phyloP scores from a whole-genome alignment of 2,113 vertebrate species.

The Crocuta crocuta region DNA sequence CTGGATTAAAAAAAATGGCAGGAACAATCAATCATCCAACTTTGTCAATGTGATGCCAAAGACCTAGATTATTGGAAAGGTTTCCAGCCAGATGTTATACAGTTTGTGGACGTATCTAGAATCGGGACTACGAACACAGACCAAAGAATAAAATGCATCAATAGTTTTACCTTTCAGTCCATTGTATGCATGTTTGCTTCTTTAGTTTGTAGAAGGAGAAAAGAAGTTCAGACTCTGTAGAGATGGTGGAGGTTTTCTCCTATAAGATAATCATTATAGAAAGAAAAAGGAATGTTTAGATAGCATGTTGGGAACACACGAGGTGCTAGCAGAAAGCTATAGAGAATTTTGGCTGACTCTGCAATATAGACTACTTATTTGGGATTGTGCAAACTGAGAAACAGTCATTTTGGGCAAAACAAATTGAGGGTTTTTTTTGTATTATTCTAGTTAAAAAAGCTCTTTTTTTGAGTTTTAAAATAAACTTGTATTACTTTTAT shows the following conservation, averaged over 20 bases:
- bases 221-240: conserved; percentile 26
- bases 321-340: neutral
- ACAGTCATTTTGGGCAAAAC: neutral
- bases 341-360: neutral
- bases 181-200: neutral
- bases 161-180: neutral
- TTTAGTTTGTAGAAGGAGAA: neutral
- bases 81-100: conserved; percentile 18
- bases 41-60: conserved; percentile 50
- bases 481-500: neutral
- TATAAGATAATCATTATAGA: neutral
- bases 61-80: neutral
- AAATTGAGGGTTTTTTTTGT: neutral
- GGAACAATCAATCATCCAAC: conserved; percentile 14
- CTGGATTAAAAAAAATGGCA: conserved; percentile 33
- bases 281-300: neutral
- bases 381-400: neutral
- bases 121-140: neutral
- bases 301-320: neutral
- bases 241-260: neutral
- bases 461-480: neutral
- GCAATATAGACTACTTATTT: neutral
- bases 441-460: neutral
- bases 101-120: neutral
- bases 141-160: neutral